Evolutionary conservation across 2,888 invertebrate species (phyloP).

Genomic region (Anticlea derivata): DNA sequence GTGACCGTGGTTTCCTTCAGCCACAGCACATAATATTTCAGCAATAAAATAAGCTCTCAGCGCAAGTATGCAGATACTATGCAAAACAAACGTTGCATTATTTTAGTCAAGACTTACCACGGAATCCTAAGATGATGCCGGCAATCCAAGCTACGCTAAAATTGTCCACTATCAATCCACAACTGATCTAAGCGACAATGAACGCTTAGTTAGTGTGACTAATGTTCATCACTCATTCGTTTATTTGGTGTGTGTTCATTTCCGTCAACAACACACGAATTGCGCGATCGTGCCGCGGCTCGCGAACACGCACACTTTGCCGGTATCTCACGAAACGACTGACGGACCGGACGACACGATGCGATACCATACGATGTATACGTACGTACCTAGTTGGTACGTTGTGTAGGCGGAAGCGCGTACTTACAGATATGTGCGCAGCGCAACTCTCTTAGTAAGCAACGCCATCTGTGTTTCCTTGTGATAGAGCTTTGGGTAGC

Average conservation of each 20-base stretch:
- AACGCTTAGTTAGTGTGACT: conserved; percentile 3
- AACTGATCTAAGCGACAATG: not conserved
- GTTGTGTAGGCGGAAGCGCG: conserved; percentile 22
- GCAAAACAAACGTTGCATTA: not conserved
- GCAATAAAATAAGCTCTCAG: no score
- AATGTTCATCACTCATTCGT: conserved; percentile 15
- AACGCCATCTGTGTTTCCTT: conserved; percentile 26
- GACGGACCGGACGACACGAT: conserved; percentile 9
- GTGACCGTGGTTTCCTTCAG: no score
- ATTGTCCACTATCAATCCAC: conserved; percentile 11
- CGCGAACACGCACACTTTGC: conserved; percentile 9
- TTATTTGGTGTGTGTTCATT: conserved; percentile 11
- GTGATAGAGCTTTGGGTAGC: not conserved
- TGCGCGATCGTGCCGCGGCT: conserved; percentile 6
- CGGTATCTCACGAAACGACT: conserved; percentile 20
- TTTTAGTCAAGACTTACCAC: conserved; percentile 7
- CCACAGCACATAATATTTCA: no score
- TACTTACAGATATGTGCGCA: conserved; percentile 16
- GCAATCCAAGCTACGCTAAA: conserved; percentile 14
- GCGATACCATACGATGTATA: not conserved
- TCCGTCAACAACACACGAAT: conserved; percentile 22
- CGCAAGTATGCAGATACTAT: no score
- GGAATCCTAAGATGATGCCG: conserved; percentile 12
- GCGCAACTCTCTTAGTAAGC: conserved; percentile 9
- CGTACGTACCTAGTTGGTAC: not conserved